phyloP scores from a whole-genome alignment of 2,888 invertebrate genomes.

The Cynaeus angustus region DNA sequence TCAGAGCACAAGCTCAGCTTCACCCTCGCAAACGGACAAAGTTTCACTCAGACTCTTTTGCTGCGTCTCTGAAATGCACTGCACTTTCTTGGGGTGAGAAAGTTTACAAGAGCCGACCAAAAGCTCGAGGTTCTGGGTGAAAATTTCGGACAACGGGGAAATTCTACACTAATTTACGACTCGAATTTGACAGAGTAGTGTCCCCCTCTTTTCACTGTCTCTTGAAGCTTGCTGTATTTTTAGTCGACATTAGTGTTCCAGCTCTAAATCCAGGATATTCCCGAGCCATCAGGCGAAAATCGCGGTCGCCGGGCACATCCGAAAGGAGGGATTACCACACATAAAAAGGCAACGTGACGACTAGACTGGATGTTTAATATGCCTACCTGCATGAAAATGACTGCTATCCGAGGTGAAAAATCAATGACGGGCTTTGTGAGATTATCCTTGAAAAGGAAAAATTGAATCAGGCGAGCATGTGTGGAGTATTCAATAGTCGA shows the following conservation, averaged over 20 bases:
- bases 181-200: no score
- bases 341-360: conserved; percentile 34
- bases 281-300: conserved; percentile 2
- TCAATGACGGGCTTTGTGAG: conserved; percentile 19
- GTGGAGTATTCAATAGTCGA: conserved; percentile 13
- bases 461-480: conserved; percentile 44
- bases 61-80: conserved; percentile 32
- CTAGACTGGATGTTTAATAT: conserved; percentile 9
- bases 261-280: not conserved
- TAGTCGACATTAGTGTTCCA: not conserved
- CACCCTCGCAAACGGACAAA: conserved; percentile 61
- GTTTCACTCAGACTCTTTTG: conserved; percentile 64
- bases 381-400: conserved; percentile 22
- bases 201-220: no score
- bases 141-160: no score
- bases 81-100: not conserved
- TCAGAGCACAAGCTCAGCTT: conserved; percentile 58
- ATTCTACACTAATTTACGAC: no score
- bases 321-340: conserved; percentile 21
- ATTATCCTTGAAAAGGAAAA: conserved; percentile 20
- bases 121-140: no score
- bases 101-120: no score
- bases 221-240: no score
- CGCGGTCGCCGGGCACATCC: conserved; percentile 16
- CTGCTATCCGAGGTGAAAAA: conserved; percentile 14